These are phyloP conservation scores for Battus philenor DNA, from an alignment of 1,140 invertebrate species.

Conservation along the genomic window DNA sequence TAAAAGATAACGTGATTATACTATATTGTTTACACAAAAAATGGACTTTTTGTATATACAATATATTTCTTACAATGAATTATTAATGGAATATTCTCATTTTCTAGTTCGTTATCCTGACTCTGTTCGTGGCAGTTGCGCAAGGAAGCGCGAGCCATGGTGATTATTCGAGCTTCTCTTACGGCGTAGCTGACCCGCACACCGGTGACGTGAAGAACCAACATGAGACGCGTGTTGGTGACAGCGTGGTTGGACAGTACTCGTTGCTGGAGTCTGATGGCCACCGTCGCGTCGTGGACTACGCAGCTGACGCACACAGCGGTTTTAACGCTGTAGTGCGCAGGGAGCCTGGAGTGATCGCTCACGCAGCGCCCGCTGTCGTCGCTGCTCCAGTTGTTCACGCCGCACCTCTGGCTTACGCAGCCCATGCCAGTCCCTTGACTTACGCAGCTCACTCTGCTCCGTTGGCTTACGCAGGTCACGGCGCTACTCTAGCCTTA, in stretches of 20 bases:
- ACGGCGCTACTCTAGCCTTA: constrained; percentile 16
- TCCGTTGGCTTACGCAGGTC: constrained; percentile 8
- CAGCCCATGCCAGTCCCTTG: constrained; percentile 20
- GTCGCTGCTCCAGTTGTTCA: constrained; percentile 23
- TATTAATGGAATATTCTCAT: background rate
- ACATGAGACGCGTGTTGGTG: constrained; percentile 72
- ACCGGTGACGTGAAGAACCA: constrained; percentile 74
- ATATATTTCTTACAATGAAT: background rate
- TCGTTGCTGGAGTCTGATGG: constrained; percentile 69
- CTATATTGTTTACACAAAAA: too few species aligned
- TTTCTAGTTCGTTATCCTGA: constrained; percentile 34
- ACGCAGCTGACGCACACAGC: constrained; percentile 62
- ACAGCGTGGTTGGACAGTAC: constrained; percentile 75
- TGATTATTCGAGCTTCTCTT: constrained; percentile 54
- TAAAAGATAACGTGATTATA: too few species aligned
- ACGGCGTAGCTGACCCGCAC: constrained; percentile 66
- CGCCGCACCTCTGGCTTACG: constrained; percentile 20
- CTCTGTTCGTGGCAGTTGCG: constrained; percentile 26
- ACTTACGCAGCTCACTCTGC: too few species aligned
- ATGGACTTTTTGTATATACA: too few species aligned
- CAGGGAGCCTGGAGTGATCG: constrained; percentile 46
- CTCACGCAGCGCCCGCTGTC: constrained; percentile 23
- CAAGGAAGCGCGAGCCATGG: constrained; percentile 28
- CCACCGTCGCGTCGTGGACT: constrained; percentile 67
- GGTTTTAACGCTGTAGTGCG: constrained; percentile 73